Conservation (phyloP, 2,797 vertebrate genomes). For the Epinephelus coioides region DNA sequence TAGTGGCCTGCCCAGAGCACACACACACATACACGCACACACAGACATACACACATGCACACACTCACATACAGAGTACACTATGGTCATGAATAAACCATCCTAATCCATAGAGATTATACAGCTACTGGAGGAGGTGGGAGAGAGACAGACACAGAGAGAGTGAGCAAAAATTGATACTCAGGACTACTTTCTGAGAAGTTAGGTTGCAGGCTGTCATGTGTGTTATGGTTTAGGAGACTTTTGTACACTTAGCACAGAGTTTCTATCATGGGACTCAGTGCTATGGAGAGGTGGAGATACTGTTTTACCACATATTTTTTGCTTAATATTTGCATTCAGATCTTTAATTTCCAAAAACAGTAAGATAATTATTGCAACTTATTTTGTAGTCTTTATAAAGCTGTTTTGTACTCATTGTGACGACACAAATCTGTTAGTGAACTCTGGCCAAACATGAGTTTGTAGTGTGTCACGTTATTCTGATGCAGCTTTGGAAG, state of each 20-base stretch:
- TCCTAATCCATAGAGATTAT: conserved; percentile 86
- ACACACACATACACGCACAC: conserved; percentile 48
- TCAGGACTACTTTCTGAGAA: conserved; percentile 74
- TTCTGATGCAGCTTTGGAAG: not conserved
- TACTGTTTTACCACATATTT: not conserved
- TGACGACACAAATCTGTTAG: not conserved
- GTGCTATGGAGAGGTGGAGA: conserved; percentile 21
- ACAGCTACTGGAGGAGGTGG: conserved; percentile 75
- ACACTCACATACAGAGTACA: conserved; percentile 66
- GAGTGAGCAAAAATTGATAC: conserved; percentile 70
- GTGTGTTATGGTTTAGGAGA: conserved; percentile 69
- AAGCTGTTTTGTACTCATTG: too few relatives aligned
- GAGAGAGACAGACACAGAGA: conserved; percentile 58
- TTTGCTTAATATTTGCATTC: conserved; percentile 17
- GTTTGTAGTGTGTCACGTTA: not conserved
- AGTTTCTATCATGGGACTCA: conserved; percentile 47
- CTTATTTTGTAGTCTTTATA: not conserved
- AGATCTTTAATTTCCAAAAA: not conserved
- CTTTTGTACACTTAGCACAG: conserved; percentile 56
- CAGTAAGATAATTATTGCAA: not conserved
- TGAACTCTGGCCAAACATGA: not conserved
- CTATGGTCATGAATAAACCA: conserved; percentile 85
- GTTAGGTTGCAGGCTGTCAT: conserved; percentile 73
- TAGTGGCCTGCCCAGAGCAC: conserved; percentile 83
- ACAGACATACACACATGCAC: conserved; percentile 46